Evolutionary conservation across 2,888 invertebrate species (phyloP), one percentile per base, ranked within the genome.

Genomic region (Zygogramma bicolorata): DNA sequence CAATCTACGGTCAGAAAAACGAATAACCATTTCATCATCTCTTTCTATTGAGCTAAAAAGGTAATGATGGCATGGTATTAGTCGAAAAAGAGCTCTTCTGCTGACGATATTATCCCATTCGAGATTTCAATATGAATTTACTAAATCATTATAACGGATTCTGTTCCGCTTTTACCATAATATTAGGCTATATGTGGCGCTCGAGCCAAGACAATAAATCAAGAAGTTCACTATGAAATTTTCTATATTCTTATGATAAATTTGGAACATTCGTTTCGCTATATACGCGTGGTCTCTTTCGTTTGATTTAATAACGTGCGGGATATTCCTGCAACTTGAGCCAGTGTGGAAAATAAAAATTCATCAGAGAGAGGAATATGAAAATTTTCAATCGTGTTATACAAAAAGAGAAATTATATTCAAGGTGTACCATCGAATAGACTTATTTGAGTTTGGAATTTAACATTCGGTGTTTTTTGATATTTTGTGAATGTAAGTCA

Each of bases 121-220:
- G 63, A 70, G 75, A 66, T 66, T 75, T 72, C 74, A 68, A 75
- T 79, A 79, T 77, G 77, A 79, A 79, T 77, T 78, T 75, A 73
- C 75, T 79, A 78, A 79, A 77, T 78, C 77, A 77, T 73, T 75
- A 71, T 75, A 79, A 77, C 74, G 73, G 70, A 73, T 75, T 74
- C 75, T 66, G 68, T 75, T 77, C 74, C 75, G 73, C 70, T 63
- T 68, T 65, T 42, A 27, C 46, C 57, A 65, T 73, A 70, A 68
- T 75, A 76, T 74, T 75, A 73, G 67, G 34, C 49, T 61, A 66
- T 68, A 70, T 75, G 63, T 68, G 66, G 69, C 69, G 59, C 68
- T 69, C 62, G 68, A 70, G 71, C 40, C 65, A 61, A 34, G 61
- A 53, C 65, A 67, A 68, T 69, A 75, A 76, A 73, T 76, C 70